Evolutionary conservation across 2,797 vertebrate genomes (phyloP).

Genomic region (Chelon labrosus): DNA sequence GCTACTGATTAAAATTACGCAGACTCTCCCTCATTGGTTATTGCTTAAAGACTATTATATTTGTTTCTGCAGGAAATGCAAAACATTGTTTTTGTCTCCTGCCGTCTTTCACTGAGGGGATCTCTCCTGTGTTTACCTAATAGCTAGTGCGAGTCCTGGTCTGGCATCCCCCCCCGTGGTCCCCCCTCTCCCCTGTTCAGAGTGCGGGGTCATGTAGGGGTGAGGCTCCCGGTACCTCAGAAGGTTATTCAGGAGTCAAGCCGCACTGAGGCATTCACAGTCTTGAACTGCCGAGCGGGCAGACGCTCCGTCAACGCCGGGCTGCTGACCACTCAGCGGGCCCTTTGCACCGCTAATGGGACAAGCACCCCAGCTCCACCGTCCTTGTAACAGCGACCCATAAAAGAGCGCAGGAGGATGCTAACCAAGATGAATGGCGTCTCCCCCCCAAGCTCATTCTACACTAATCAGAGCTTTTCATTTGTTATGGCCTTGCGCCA

Average conservation of each 20-base stretch:
- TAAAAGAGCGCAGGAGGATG: slow-evolving; percentile 87
- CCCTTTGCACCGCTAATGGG: slow-evolving; percentile 78
- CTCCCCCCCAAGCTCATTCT: slow-evolving; percentile 85
- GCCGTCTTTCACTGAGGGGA: slow-evolving; percentile 31
- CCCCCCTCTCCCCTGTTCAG: slow-evolving; percentile 79
- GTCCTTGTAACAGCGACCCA: slow-evolving; percentile 82
- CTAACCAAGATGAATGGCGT: slow-evolving; percentile 87
- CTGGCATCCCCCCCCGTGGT: slow-evolving; percentile 77
- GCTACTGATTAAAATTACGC: too few relatives aligned
- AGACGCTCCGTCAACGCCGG: slow-evolving; percentile 82
- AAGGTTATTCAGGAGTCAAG: slow-evolving; percentile 89
- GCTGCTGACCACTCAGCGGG: slow-evolving; percentile 80
- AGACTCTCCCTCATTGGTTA: not conserved
- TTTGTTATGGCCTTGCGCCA: slow-evolving; percentile 82
- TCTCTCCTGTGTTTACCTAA: slow-evolving; percentile 70
- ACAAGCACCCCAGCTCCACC: slow-evolving; percentile 75
- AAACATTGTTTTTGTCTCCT: slow-evolving; percentile 26
- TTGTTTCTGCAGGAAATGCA: not conserved
- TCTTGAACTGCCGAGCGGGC: slow-evolving; percentile 77
- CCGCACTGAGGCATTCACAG: slow-evolving; percentile 82
- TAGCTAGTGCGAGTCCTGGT: slow-evolving; percentile 62
- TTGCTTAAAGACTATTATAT: not conserved
- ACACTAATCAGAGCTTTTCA: slow-evolving; percentile 88
- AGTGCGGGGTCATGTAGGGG: slow-evolving; percentile 87
- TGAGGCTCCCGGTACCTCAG: slow-evolving; percentile 85